Percentiles rank a stretch among this genome's conserved stretches.
phyloP scores from a whole-genome alignment of 2,113 vertebrate species.

The Corythaeola cristata region DNA sequence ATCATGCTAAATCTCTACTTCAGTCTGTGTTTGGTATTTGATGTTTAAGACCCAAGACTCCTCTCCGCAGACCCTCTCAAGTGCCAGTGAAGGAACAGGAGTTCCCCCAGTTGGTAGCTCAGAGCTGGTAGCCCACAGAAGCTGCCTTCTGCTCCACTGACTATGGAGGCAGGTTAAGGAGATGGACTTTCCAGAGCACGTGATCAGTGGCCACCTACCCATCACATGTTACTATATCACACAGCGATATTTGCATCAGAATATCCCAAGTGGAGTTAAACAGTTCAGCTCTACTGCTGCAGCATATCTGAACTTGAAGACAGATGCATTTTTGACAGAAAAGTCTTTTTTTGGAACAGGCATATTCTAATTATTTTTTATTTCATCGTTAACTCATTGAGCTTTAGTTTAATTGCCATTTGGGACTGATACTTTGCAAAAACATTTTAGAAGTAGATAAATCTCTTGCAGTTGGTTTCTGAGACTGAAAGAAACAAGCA shows the following conservation, averaged over 20 bases:
- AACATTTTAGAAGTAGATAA: background rate
- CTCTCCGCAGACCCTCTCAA: background rate
- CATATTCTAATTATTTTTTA: constrained; percentile 1
- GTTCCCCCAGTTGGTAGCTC: background rate
- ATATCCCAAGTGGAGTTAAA: background rate
- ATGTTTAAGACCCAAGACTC: background rate
- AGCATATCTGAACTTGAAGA: background rate
- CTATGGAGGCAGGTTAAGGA: background rate
- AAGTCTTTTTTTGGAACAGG: background rate
- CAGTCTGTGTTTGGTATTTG: background rate
- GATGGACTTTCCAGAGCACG: background rate
- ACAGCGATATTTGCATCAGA: background rate
- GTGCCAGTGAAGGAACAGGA: background rate
- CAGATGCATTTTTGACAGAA: background rate
- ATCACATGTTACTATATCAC: background rate
- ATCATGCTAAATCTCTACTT: background rate
- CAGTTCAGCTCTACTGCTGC: background rate
- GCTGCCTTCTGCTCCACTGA: background rate
- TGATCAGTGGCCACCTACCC: background rate
- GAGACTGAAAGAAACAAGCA: background rate
- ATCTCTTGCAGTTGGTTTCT: background rate
- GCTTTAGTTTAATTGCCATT: background rate
- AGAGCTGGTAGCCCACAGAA: background rate
- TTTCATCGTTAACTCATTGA: background rate
- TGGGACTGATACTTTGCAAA: background rate